A percentile compares a stretch with the other conserved stretches of the same genome.
phyloP scores from a whole-genome alignment of 2,888 invertebrate genomes.

The Drosophila flavopinicola region DNA sequence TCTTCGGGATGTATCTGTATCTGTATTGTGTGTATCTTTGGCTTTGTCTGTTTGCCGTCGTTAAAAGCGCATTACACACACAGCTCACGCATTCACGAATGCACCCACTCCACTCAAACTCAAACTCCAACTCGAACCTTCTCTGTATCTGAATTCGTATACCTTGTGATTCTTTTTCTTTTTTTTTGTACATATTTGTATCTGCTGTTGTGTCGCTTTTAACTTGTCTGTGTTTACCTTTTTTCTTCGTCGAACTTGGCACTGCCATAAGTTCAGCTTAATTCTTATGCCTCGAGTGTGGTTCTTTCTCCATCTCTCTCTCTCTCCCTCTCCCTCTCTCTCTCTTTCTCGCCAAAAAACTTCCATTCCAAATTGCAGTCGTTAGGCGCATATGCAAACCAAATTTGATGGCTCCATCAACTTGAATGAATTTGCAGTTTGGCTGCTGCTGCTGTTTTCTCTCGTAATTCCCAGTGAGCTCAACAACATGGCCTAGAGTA shows the following conservation, averaged over 20 bases:
- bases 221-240: conserved; percentile 52
- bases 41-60: conserved; percentile 47
- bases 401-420: conserved; percentile 56
- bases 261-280: conserved; percentile 54
- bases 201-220: conserved; percentile 32
- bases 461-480: conserved; percentile 16
- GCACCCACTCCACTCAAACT: conserved; percentile 60
- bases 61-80: conserved; percentile 64
- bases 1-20: conserved; percentile 2
- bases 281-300: conserved; percentile 56
- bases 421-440: conserved; percentile 57
- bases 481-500: conserved; percentile 15
- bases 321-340: conserved; percentile 1
- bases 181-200: conserved; percentile 24
- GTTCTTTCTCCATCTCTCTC: conserved; percentile 2
- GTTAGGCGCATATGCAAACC: conserved; percentile 52
- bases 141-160: conserved; percentile 23
- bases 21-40: conserved; percentile 10
- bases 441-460: conserved; percentile 1
- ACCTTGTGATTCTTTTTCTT: conserved; percentile 20
- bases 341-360: conserved; percentile 30
- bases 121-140: conserved; percentile 19
- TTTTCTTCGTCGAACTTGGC: conserved; percentile 50
- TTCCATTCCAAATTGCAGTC: conserved; percentile 56
- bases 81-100: conserved; percentile 64